Base-by-base conservation (phyloP, 2,888 invertebrate genomes). In the Sesia apiformis region DNA sequence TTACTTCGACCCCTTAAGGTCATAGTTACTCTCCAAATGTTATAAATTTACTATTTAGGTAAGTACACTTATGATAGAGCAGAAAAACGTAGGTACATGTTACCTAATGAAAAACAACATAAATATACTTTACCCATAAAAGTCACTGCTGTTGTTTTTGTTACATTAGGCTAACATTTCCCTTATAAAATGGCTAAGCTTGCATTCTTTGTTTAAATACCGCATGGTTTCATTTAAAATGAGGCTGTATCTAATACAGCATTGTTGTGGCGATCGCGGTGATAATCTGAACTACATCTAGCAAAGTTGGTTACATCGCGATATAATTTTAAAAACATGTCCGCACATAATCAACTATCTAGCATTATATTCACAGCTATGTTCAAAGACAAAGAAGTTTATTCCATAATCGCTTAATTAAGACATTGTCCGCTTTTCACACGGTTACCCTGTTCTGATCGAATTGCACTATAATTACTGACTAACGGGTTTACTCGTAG, bases 351-450 rank as follows among this genome's bases (percentile, higher is more conserved):
- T 50, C 50, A 39, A 38, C 5, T 53, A 49, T 52, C 50, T 54
- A 49, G 49, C 56, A 50, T 50, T 49, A 53, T 53, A 53, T 58
- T 55, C 54, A 49, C 55, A 52, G 8, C 40, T 51, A 6, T 38
- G 5, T 38, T 38, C 5, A 38, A 6, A 56, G 51, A 62, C 62
- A 62, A 60, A 57, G 55, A 52, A 53, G 49, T 49, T 23, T 51
- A 55, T 59, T 57, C 57, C 55, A 62, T 57, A 57, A 60, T 53
- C 46, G 53, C 54, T 58, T 61, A 62, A 62, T 61, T 61, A 62
- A 56, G 42, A 55, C 51, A 56, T 61, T 60, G 59, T 59, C 56
- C 56, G 52, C 54, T 42, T 51, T 57, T 61, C 61, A 50, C 62
- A 62, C 58, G 55, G 51, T 52, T 56, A 55, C 53, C 51, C 52